Base-by-base conservation (phyloP, 2,797 vertebrate species). In the Menidia menidia region DNA sequence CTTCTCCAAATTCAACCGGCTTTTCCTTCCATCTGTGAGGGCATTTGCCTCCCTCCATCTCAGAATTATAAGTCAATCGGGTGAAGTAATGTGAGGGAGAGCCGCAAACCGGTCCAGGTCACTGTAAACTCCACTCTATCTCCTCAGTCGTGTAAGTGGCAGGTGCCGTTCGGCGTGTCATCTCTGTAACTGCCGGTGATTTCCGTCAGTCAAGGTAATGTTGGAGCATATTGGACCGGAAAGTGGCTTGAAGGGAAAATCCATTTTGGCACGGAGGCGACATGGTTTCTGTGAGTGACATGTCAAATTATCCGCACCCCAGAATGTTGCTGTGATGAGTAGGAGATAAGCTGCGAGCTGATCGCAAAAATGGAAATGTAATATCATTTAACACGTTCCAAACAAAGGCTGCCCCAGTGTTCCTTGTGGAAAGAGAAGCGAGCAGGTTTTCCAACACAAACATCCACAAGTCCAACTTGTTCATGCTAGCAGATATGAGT, bases 361-460 rank as follows among this genome's bases (percentile, higher is more conserved):
- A 47, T 6, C 30, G 44, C 41, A 75, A 64, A 50, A 58, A 58
- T 4, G 2, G 25, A 41, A 61, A 55, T 2, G 10, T 25, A 3
- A 68, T 35, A 15, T 58, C 1, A 53, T 60, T 81, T 70, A 7
- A 57, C 64, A 53, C 55, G 30, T 71, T 39, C 35, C 4, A 43
- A 77, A 50, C 39, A 77, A 54, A 69, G 19, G 19, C 52, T 71
- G 39, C 62, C 16, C 15, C 60, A 52, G 1, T 60, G 35, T 45
- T 59, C 55, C 44, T 13, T 19, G 39, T n/a, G 35, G 60, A 32
- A 43, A 16, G n/a, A 70, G 62, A 52, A 6, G 9, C 16, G 16
- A 30, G 25, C 6, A 39, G 35, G 35, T 10, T 39, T 7, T 39
- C 35, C 10, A 7, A 7, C 6, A 2, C 7, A 39, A 39, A 39